Evolutionary conservation across 2,113 vertebrate species (phyloP).

Genomic region (Xyliphius kryptos): DNA sequence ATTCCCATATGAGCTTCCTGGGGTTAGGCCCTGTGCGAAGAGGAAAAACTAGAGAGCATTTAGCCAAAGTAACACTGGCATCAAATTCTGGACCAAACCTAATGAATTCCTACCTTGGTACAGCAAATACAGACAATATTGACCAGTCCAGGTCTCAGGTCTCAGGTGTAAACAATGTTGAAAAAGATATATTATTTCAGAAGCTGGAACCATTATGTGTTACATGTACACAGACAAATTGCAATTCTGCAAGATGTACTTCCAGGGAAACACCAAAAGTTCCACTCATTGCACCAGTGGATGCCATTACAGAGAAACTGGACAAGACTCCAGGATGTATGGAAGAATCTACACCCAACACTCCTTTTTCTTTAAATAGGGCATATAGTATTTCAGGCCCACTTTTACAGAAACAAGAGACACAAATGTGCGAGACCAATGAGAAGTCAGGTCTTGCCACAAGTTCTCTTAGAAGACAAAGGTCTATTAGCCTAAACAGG

Average conservation of each 20-base stretch:
- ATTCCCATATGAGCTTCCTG: slow-evolving; percentile 39
- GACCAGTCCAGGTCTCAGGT: slow-evolving; percentile 23
- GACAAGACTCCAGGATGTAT: background rate
- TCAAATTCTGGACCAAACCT: slow-evolving; percentile 10
- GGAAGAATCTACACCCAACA: slow-evolving; percentile 28
- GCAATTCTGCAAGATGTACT: background rate
- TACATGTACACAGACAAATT: background rate
- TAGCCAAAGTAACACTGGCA: slow-evolving; percentile 1
- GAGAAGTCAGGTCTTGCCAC: background rate
- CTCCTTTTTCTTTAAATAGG: slow-evolving; percentile 49
- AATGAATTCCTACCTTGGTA: background rate
- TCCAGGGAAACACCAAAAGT: background rate
- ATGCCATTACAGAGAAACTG: slow-evolving; percentile 18
- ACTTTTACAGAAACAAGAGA: slow-evolving; percentile 39
- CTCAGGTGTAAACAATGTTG: slow-evolving; percentile 35
- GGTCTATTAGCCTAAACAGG: slow-evolving; percentile 48
- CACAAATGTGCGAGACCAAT: slow-evolving; percentile 22
- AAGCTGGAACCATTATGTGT: too few relatives aligned
- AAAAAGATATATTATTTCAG: slow-evolving; percentile 45
- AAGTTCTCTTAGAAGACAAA: slow-evolving; percentile 25
- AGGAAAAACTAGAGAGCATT: slow-evolving; percentile 22
- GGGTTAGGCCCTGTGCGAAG: slow-evolving; percentile 44
- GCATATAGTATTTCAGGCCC: slow-evolving; percentile 67
- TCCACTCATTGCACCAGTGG: slow-evolving; percentile 10
- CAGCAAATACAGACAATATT: background rate